phyloP scores from a whole-genome alignment of 1,140 invertebrate genomes.

The Heliothis virescens region DNA sequence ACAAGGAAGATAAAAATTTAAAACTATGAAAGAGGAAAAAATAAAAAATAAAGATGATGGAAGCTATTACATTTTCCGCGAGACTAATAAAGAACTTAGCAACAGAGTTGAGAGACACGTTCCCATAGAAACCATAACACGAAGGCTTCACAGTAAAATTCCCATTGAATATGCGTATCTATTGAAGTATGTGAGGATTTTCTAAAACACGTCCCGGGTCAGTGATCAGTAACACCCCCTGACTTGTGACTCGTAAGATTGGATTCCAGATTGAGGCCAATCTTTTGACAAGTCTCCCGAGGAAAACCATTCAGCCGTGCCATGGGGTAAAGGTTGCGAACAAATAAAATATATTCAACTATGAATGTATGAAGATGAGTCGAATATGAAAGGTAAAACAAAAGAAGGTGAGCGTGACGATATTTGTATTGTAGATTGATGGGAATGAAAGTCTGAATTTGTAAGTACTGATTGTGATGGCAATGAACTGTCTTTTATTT shows the following conservation, averaged over 20 bases:
- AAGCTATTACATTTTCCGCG: too few relatives aligned
- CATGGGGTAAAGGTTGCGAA: constrained; percentile 32
- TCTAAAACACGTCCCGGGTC: constrained; percentile 42
- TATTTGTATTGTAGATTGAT: constrained; percentile 22
- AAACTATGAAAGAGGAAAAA: background rate
- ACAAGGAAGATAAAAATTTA: background rate
- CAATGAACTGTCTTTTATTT: too few relatives aligned
- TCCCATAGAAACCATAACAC: background rate
- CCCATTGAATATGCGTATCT: constrained; percentile 22
- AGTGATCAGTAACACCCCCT: constrained; percentile 24
- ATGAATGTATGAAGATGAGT: constrained; percentile 30
- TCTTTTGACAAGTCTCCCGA: constrained; percentile 46
- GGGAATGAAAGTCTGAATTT: background rate
- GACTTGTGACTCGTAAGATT: constrained; percentile 47
- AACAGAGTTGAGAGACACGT: too few relatives aligned
- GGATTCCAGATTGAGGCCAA: constrained; percentile 42
- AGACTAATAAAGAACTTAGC: too few relatives aligned
- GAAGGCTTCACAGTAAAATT: background rate
- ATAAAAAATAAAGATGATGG: too few relatives aligned
- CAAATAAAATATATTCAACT: constrained; percentile 38
- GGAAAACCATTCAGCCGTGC: constrained; percentile 38
- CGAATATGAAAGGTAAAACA: constrained; percentile 6
- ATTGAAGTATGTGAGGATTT: constrained; percentile 29
- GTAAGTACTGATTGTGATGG: too few relatives aligned
- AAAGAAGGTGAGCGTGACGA: constrained; percentile 7